Evolutionary conservation across 1,140 invertebrate genomes (phyloP).

Genomic region (Apis cerana): DNA sequence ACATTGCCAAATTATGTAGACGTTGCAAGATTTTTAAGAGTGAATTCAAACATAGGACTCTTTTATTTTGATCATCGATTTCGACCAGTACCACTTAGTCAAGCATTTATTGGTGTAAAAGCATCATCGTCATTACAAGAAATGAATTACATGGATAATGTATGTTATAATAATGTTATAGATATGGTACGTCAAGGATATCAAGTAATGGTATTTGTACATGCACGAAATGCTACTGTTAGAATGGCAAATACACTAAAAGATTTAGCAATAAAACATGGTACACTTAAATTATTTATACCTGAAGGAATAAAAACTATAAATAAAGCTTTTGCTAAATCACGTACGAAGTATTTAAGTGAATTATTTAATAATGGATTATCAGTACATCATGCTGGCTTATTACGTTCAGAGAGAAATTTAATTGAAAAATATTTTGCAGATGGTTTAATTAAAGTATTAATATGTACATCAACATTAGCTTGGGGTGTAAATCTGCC

Average conservation of each 20-base stretch:
- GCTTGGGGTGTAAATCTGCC: slow-evolving; percentile 99
- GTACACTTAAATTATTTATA: slow-evolving; percentile 86
- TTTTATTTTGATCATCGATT: slow-evolving; percentile 99
- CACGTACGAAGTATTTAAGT: slow-evolving; percentile 88
- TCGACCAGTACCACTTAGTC: slow-evolving; percentile 96
- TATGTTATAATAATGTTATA: slow-evolving; percentile 96
- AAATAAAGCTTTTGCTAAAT: slow-evolving; percentile 85
- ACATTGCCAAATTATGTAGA: slow-evolving; percentile 99
- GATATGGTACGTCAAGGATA: slow-evolving; percentile 94
- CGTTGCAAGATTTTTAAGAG: slow-evolving; percentile 96
- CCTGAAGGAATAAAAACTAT: slow-evolving; percentile 85
- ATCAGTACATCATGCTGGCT: slow-evolving; percentile 98
- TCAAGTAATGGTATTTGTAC: slow-evolving; percentile 99
- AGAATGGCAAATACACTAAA: slow-evolving; percentile 91
- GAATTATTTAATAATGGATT: slow-evolving; percentile 95
- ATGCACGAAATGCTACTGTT: slow-evolving; percentile 97
- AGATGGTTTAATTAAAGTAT: slow-evolving; percentile 94
- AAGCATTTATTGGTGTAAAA: slow-evolving; percentile 97
- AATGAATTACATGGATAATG: slow-evolving; percentile 93
- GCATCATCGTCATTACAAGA: slow-evolving; percentile 88
- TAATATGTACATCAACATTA: slow-evolving; percentile 98
- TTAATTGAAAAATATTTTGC: slow-evolving; percentile 94
- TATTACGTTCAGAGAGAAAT: slow-evolving; percentile 91
- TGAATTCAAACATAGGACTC: slow-evolving; percentile 95
- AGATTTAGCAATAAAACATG: slow-evolving; percentile 89